Base-by-base conservation (phyloP, 2,113 vertebrate species). In the Paracanthobrama guichenoti region DNA sequence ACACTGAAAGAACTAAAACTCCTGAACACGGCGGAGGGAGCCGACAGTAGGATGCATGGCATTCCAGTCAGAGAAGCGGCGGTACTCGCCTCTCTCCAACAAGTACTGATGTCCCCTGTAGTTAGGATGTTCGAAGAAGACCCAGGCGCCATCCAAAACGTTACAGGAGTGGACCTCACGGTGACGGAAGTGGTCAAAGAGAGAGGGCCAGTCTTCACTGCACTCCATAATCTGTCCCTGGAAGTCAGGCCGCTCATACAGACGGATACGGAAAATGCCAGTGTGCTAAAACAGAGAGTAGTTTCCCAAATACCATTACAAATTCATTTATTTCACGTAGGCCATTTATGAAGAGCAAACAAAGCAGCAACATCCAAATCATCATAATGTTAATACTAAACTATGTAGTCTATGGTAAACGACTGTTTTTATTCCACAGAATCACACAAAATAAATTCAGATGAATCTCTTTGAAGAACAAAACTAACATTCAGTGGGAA, bases 61-160 rank as follows among this genome's bases (percentile, higher is more conserved):
- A 1, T 90, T 92, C 91, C 92, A 92, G 87, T 93, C 91, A 28
- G 86, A 88, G 35, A 88, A 92, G 85, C 59, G 87, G 77, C 42
- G 90, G 86, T 92, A 93, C 24, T 93, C 90, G 55, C 93, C 91
- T 48, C 86, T 85, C 26, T 93, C 91, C 86, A 93, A 89, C 83
- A 94, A 90, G 86, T 93, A 91, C 90, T 93, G 92, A 60, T 74
- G 89, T 5, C 91, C 91, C 3, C 57, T 88, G 85, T 90, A 92
- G 84, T 89, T 88, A 18, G 91, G 88, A 62, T 90, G 90, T 75
- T 91, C 90, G 13, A 89, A 92, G 79, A 91, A 87, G 80, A 88
- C 87, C 91, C 92, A 93, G 3, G 91, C 86, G 1, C 93, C 91
- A 6, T 93, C 90, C 81, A 86, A 53, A 74, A 93, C 90, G 53